Evolutionary conservation across 2,797 vertebrate genomes (phyloP), one percentile per base, ranked within the genome.

Genomic region (Chelonia mydas): DNA sequence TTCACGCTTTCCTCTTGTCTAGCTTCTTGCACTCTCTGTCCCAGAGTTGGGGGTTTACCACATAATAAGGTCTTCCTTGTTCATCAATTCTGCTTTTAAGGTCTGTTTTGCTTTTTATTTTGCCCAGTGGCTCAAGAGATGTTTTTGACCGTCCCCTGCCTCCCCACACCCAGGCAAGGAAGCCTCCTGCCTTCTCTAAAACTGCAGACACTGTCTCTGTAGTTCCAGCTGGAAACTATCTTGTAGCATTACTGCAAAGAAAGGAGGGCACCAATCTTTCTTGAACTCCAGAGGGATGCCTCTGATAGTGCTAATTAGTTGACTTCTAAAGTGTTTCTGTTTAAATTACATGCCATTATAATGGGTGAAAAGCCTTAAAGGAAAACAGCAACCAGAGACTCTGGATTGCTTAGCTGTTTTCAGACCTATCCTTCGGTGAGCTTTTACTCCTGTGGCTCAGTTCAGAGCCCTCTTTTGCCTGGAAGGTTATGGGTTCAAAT

Each of bases 271-370:
- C 86, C 23, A 83, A 78, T 95, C 92, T 1, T 54, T 11, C 41
- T 97, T 11, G 17, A 97, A 96, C 97, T 97, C 97, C 96, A 3
- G 96, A 95, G 97, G 97, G 97, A 97, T 96, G 96, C 93, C 89
- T 94, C 89, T 86, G 87, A 95, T 91, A 84, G 54, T 78, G 95
- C 97, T 97, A 97, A 97, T 97, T 97, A 97, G 97, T 96, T 97
- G 97, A 96, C 96, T 97, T 97, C 93, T 96, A 92, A 96, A 97
- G 96, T 95, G 96, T 86, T 96, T 53, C 89, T 95, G 96, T 96
- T 96, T 96, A 95, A 97, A 97, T 97, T 96, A 93, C 94, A 83
- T 54, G 93, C 95, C 0, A 83, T 92, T 4, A 84, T 7, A 72
- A 96, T 65, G 95, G 92, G 95, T 83, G 95, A 96, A 96, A 72